Evolutionary conservation across 2,888 invertebrate genomes (phyloP), one percentile per base, ranked within the genome.

Genomic region (Parthenolecanium corni): DNA sequence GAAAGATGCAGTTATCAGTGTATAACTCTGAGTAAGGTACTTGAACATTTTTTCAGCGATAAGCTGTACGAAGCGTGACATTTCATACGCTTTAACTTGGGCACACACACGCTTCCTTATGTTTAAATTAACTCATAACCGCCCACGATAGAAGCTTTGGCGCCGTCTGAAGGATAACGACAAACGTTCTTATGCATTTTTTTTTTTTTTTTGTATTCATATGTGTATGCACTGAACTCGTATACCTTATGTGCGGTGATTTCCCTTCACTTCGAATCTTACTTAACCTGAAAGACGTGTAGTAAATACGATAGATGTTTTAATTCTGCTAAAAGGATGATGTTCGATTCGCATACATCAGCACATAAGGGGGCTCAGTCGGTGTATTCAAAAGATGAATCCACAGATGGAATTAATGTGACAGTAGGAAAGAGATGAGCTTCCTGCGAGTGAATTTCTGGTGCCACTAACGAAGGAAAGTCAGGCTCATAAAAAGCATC

Each of bases 11-110:
- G 16, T 56, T 56, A 56, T 56, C 56, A 44, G 25, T n/a, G n/a
- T 56, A 56, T 56, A 42, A 56, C 25, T 56, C 44, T 53, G 44
- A 44, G 23, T 44, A n/a, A n/a, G 16, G 44, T 56, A 56, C 56
- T 40, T 44, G 25, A 56, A 38, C 40, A 53, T 56, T 44, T 56
- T 24, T 42, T 56, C 21, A 56, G 24, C 40, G 42, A 44, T 42
- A 23, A 42, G 21, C 40, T 56, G 38, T 14, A 24, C 44, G 25
- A n/a, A 56, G 56, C 56, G 56, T 56, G 56, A 56, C 56, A 56
- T 56, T 56, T 56, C 44, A 56, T 23, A 56, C 18, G 44, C 23
- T 25, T 40, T 42, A 20, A 49, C 49, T 23, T 49, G 23, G 49
- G 20, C 20, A 23, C 20, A 49, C 20, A 52, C 24, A 14, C 51